Base-by-base conservation (phyloP, 2,888 invertebrate species). In the Stenotaenia linearis region DNA sequence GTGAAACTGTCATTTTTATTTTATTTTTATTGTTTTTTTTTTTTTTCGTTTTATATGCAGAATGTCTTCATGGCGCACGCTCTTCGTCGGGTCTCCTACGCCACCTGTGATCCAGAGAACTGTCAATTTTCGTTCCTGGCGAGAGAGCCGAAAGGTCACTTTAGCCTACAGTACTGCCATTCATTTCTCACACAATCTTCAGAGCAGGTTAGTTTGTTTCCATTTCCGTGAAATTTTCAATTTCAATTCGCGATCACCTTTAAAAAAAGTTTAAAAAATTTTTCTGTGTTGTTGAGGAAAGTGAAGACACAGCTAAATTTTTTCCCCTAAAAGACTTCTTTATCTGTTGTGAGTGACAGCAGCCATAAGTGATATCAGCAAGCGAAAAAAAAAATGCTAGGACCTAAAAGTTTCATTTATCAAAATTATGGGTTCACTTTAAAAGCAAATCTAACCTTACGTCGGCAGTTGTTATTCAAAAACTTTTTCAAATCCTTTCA, bases 1-100 rank as follows among this genome's bases (percentile, higher is more conserved):
- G 15, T 35, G 32, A 37, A 23, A n/a, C 18, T 37, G 37, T 37
- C 35, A 21, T 32, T 75, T 9, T 25, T 75, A 18, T n/a, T 6
- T 76, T 76, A 35, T 18, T 76, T 76, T 45, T 40, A 21, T n/a
- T 45, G 23, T 77, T 37, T 77, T 21, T 77, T 40, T 28, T 75
- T 79, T 76, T 21, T 61, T 78, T 80, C 15, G 32, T 79, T 77
- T 25, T 80, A 61, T 37, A 89, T 89, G 0, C 90, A 92, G 92
- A 90, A 90, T 85, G 92, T 93, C 87, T 91, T 92, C 88, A 94
- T 93, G 93, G 92, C 92, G 84, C 93, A 94, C 89, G 92, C 92
- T 86, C 88, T 94, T 84, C 91, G 93, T 84, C 91, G 94, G 86
- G 93, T 94, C 85, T 93, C 93, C 84, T 93, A 93, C 88, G 93